phyloP scores from a whole-genome alignment of 2,888 invertebrate genomes.

The Drepanosiphum platanoidis region DNA sequence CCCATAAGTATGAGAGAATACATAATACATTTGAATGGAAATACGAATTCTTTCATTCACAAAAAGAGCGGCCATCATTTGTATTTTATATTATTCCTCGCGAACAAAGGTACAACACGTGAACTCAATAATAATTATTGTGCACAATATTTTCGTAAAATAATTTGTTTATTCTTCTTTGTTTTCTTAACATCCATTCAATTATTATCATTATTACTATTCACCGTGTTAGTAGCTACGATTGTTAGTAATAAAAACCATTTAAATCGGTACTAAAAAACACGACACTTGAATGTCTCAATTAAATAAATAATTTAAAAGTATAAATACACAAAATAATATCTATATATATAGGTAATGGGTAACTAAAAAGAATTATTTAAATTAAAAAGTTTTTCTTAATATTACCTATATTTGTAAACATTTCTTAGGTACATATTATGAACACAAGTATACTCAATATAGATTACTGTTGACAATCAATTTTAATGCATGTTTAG shows the following conservation, averaged over 20 bases:
- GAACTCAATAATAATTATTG: conserved; percentile 23
- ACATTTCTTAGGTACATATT: not conserved
- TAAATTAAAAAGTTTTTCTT: too few relatives aligned
- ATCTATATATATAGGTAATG: too few relatives aligned
- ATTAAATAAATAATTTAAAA: not conserved
- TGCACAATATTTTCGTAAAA: not conserved
- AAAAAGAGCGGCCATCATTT: not conserved
- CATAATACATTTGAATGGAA: not conserved
- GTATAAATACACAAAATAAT: too few relatives aligned
- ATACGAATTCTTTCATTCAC: conserved; percentile 10
- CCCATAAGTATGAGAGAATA: not conserved
- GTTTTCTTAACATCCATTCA: not conserved
- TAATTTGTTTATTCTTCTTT: not conserved
- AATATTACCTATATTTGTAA: not conserved
- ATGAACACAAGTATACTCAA: too few relatives aligned
- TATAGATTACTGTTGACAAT: not conserved
- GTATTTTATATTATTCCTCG: conserved; percentile 14
- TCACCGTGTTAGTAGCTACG: not conserved
- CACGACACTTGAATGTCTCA: not conserved
- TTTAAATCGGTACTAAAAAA: not conserved
- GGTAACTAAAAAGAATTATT: too few relatives aligned
- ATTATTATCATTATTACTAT: not conserved
- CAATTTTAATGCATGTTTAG: not conserved
- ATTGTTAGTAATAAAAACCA: not conserved
- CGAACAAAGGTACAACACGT: not conserved